Conservation (phyloP, 2,888 invertebrate genomes). For the Agrochola litura region DNA sequence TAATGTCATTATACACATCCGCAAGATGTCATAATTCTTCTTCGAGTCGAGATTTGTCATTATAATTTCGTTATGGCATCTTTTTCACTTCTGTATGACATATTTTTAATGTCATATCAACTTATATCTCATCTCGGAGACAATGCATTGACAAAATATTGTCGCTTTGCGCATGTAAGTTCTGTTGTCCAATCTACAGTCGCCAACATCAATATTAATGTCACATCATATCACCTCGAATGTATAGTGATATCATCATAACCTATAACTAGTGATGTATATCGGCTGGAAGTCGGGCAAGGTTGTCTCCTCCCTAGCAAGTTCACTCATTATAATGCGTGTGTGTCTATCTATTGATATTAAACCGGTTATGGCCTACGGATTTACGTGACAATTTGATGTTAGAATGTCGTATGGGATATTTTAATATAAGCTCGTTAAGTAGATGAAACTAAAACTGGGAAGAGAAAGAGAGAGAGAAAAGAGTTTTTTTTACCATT, state of each 20-base stretch:
- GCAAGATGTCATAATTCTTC: not conserved
- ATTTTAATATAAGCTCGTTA: slow-evolving; percentile 3
- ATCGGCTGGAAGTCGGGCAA: slow-evolving; percentile 80
- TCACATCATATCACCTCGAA: slow-evolving; percentile 66
- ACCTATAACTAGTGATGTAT: slow-evolving; percentile 75
- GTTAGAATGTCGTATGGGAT: slow-evolving; percentile 23
- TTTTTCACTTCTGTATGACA: not conserved
- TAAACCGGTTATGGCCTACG: slow-evolving; percentile 56
- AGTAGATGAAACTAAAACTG: not conserved
- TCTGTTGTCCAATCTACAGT: not conserved
- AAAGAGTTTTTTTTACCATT: too few species aligned
- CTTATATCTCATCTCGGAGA: not conserved
- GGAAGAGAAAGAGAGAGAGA: not conserved
- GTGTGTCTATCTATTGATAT: slow-evolving; percentile 58
- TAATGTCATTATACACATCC: not conserved
- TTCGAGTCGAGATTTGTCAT: not conserved
- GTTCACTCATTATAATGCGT: slow-evolving; percentile 65
- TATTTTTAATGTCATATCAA: not conserved
- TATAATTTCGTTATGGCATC: not conserved
- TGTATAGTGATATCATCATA: slow-evolving; percentile 73
- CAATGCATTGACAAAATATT: not conserved
- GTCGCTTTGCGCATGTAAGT: not conserved
- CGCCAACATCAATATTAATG: slow-evolving; percentile 59
- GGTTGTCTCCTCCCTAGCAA: slow-evolving; percentile 80
- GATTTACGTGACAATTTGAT: slow-evolving; percentile 40